Evolutionary conservation across 2,113 vertebrate genomes (phyloP).

Genomic region (Oreotrochilus melanogaster): DNA sequence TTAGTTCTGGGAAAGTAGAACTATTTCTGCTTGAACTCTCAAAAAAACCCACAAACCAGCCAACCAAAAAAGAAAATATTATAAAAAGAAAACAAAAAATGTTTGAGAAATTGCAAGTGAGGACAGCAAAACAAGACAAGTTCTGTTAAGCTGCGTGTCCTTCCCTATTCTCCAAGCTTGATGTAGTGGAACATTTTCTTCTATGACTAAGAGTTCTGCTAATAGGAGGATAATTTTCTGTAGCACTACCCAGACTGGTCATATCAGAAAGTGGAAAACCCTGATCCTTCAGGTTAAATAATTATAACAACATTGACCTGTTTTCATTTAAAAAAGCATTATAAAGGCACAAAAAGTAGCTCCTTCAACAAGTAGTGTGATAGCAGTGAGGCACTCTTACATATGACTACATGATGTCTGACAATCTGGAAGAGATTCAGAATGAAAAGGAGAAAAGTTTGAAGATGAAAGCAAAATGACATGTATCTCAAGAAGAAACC

Average conservation of each 20-base stretch:
- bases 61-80: neutral
- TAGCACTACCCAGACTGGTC: neutral
- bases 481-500: neutral
- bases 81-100: neutral
- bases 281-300: neutral
- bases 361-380: neutral
- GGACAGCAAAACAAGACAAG: neutral
- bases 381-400: neutral
- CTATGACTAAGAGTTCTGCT: neutral
- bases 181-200: neutral
- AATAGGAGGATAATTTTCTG: neutral
- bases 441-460: neutral
- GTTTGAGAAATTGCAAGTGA: neutral
- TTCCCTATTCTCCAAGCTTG: neutral
- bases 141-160: neutral
- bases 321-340: neutral
- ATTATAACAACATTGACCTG: neutral
- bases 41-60: neutral
- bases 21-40: neutral
- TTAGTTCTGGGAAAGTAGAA: neutral
- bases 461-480: neutral
- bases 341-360: neutral
- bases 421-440: neutral
- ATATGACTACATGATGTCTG: neutral
- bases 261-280: neutral